Evolutionary conservation across 2,888 invertebrate species (phyloP), one percentile per base, ranked within the genome.

Genomic region (Zhuqinia jingwanae): DNA sequence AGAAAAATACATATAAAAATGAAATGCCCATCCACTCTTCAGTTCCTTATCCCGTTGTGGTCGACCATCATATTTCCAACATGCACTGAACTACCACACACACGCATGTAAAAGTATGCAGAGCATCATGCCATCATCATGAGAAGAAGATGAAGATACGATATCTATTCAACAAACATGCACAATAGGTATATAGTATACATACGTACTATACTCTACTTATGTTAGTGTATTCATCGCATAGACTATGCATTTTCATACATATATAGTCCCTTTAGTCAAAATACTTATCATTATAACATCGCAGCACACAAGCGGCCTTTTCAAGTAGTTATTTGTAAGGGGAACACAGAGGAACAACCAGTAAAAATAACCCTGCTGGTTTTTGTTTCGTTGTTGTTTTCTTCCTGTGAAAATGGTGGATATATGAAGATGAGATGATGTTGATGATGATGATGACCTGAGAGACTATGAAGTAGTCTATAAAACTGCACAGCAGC

Each of bases 1-100:
- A 10, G 13, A 20, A 47, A 73, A 73, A 73, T n/a, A n/a, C n/a
- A 73, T 50, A 50, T 73, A 73, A 73, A 73, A 73, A 50, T 73
- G 73, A 73, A 73, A 73, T 73, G 73, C 73, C 50, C 73, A 73
- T 73, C 27, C 45, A 42, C 68, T 45, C 8, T 3, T 36, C 36
- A 42, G 42, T 36, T 45, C 22, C 25, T 68, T 17, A 22, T 68
- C 68, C 20, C 45, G 36, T 11, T 11, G 30, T 63, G 30, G 30
- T 63, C 36, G n/a, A 36, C 30, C 15, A 30, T n/a, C 36, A 36
- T 36, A 63, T 5, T 30, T 36, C 8, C 36, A 36, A 3, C 36
- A 50, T 5, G 15, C 50, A 42, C 11, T 42, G 11, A 42, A 42
- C 6, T 11, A 42, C 42, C 42, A 42, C 42, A n/a, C 42, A 42